These are phyloP conservation scores for Rosalia funebris DNA, from an alignment of 2,888 invertebrate species.

Conservation along the genomic window DNA sequence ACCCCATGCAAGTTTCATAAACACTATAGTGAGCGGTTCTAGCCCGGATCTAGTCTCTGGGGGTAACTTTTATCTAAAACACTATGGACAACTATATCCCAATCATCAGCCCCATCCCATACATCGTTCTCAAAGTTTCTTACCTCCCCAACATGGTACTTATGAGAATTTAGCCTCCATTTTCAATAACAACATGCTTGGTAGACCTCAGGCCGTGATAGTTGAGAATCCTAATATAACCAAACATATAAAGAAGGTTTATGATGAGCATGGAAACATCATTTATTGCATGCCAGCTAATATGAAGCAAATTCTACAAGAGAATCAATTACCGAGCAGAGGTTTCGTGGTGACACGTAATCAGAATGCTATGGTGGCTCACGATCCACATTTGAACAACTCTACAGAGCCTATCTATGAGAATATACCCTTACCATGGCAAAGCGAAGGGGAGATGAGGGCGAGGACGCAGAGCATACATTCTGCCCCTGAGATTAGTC, in stretches of 20 bases:
- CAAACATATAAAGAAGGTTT: conserved; percentile 70
- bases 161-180: conserved; percentile 71
- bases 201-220: conserved; percentile 63
- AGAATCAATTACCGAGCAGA: conserved; percentile 61
- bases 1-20: conserved; percentile 57
- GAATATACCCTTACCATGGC: conserved; percentile 80
- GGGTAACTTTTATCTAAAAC: conserved; percentile 70
- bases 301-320: conserved; percentile 63
- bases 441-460: conserved; percentile 59
- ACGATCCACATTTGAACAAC: conserved; percentile 59
- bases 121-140: conserved; percentile 61
- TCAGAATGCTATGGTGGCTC: conserved; percentile 60
- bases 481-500: conserved; percentile 72
- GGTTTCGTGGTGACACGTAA: conserved; percentile 67
- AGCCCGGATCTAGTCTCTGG: conserved; percentile 83
- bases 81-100: conserved; percentile 53
- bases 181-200: conserved; percentile 62
- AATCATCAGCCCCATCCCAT: conserved; percentile 56
- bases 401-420: conserved; percentile 83
- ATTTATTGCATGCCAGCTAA: conserved; percentile 72
- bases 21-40: conserved; percentile 75
- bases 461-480: conserved; percentile 76
- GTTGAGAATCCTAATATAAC: conserved; percentile 70
- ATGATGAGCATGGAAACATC: conserved; percentile 72
- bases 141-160: conserved; percentile 70